Percentiles rank a stretch among this genome's conserved stretches.
These are phyloP conservation scores for Podarcis cretensis DNA, from an alignment of 2,113 vertebrate genomes.

Conservation along the genomic window DNA sequence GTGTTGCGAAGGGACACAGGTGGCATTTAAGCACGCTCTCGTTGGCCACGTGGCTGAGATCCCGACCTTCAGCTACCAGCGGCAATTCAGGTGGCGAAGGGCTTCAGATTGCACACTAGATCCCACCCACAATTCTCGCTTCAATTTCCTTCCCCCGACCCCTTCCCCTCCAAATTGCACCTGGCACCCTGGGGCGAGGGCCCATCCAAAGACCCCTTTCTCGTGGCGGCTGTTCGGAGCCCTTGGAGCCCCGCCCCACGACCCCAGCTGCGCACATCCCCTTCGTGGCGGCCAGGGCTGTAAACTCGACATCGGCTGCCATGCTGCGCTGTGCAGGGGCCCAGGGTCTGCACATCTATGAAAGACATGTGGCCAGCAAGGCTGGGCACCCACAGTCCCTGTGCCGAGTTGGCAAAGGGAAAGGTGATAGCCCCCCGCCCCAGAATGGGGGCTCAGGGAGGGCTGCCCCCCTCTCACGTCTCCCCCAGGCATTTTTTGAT, in stretches of 20 bases:
- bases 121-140: no score
- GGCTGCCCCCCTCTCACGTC: background rate
- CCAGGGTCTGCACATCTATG: no score
- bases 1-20: background rate
- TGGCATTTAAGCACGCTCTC: rapidly evolving
- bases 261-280: background rate
- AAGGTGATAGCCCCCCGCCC: no score
- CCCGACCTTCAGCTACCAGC: background rate
- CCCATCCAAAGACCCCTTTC: background rate
- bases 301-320: background rate
- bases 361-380: background rate
- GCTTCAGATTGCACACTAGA: no score
- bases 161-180: no score
- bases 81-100: background rate
- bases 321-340: background rate
- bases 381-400: no score
- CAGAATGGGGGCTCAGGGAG: background rate
- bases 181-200: background rate
- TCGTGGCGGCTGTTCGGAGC: background rate
- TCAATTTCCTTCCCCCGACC: no score
- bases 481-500: background rate
- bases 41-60: background rate
- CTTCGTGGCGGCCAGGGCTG: no score
- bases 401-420: background rate
- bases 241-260: background rate